Conservation (phyloP, 2,113 vertebrate genomes). For the Sylvia atricapilla region DNA sequence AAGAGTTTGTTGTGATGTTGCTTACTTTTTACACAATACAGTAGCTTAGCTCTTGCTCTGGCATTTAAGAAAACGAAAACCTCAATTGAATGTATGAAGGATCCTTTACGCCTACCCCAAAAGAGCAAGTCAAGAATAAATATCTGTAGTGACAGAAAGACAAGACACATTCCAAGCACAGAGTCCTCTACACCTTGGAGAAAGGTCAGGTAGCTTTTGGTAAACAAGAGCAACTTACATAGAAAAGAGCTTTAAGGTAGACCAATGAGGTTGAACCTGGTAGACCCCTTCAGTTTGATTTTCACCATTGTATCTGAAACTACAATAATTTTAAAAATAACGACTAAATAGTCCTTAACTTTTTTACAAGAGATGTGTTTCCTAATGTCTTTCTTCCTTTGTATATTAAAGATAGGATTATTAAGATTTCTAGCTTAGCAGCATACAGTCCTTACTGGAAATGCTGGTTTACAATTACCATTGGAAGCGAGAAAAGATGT, state of each 20-base stretch:
- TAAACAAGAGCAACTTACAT: background rate
- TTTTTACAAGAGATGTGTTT: background rate
- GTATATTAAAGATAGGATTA: background rate
- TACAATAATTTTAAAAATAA: background rate
- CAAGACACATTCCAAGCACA: background rate
- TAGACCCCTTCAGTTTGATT: background rate
- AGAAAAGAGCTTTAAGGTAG: conserved; percentile 18
- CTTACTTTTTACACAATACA: background rate
- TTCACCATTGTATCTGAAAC: background rate
- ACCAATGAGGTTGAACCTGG: background rate
- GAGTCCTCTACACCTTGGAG: background rate
- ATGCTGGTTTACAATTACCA: background rate
- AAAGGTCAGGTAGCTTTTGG: conserved; percentile 26
- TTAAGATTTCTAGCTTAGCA: background rate
- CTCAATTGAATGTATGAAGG: background rate
- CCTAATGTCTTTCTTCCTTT: background rate
- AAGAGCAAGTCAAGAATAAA: conserved; percentile 3
- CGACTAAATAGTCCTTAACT: background rate
- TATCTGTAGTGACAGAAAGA: conserved; percentile 19
- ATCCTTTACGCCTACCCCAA: background rate
- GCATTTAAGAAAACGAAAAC: background rate
- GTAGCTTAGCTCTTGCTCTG: background rate
- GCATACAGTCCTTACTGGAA: background rate
- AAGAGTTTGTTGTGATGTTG: background rate
- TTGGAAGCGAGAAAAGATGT: background rate